Evolutionary conservation across 2,113 vertebrate species (phyloP), one percentile per base, ranked within the genome.

Genomic region (Cavia aperea): DNA sequence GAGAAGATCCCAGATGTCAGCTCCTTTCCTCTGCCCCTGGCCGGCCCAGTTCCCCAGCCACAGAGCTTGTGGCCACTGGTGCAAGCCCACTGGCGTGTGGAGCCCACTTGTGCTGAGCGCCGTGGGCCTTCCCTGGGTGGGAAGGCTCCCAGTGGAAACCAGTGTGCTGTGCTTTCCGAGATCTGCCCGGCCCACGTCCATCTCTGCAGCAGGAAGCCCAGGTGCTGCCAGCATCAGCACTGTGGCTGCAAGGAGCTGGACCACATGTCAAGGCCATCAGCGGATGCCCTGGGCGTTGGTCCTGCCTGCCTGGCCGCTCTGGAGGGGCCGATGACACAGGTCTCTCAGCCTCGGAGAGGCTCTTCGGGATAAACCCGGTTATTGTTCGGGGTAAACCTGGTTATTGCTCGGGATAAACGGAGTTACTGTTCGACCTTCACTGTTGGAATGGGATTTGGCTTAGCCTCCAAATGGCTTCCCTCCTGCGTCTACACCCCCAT

Each of bases 141-240:
- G 39, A 39, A 39, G 39, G 3, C 39, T 39, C 39, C 39, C 3
- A 3, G 39, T 39, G 39, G 39, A 39, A 3, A 39, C 39, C 39
- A 39, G 39, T 39, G 39, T 39, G 39, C 39, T 39, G 39, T 39
- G 39, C 3, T 39, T 3, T 39, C 39, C 3, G 3, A 39, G 39
- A 39, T 39, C 56, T 39, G 21, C 19, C 11, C 31, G 79, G 56
- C 31, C 13, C 70, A 24, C 4, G n/a, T 11, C n/a, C 19, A 2
- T 46, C 29, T 33, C 33, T 26, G 26, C 39, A 51, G 60, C 51
- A 54, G 12, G 81, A 88, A 46, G 31, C 15, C 23, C 2, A 1
- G 2, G 7, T 19, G 14, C 56, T 5, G 23, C 36, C 54, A 2
- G 1, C 1, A 0, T 33, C 24, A 10, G 81, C 56, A 1, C 49